Conservation (phyloP, 2,888 invertebrate genomes). For the Ochropleura plecta region DNA sequence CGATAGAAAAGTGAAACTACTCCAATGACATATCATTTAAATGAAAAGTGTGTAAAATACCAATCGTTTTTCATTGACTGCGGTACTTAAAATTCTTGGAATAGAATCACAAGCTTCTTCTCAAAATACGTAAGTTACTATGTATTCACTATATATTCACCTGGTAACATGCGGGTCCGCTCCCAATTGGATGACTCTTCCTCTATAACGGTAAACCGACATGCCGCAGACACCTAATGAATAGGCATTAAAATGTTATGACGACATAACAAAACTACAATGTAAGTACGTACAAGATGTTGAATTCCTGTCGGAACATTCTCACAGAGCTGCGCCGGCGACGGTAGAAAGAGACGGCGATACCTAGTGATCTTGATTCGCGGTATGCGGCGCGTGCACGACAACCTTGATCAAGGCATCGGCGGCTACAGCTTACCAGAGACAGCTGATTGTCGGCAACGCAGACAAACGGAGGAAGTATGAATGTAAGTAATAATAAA, state of each 20-base stretch:
- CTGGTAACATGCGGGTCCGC: not conserved
- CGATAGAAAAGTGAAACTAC: conserved; percentile 40
- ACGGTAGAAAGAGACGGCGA: conserved; percentile 69
- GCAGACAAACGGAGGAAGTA: conserved; percentile 41
- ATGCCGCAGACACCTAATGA: conserved; percentile 31
- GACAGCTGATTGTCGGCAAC: conserved; percentile 64
- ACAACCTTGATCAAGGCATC: conserved; percentile 76
- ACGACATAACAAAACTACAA: conserved; percentile 35
- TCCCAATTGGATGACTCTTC: conserved; percentile 20
- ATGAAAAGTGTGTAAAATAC: conserved; percentile 26
- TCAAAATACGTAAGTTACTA: not conserved
- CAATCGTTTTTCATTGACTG: not conserved
- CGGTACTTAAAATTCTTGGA: not conserved
- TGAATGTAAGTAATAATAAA: not conserved
- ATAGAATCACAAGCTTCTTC: not conserved
- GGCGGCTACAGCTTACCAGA: conserved; percentile 45
- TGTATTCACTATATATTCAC: not conserved
- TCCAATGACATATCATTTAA: conserved; percentile 22
- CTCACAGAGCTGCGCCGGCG: conserved; percentile 59
- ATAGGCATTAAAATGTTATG: conserved; percentile 44
- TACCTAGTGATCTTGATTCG: conserved; percentile 72
- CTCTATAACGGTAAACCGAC: conserved; percentile 28
- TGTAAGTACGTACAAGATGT: conserved; percentile 45
- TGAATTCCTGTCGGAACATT: conserved; percentile 60
- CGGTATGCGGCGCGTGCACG: conserved; percentile 73